phyloP scores from a whole-genome alignment of 2,113 vertebrate species.

The Crotalus viridis region DNA sequence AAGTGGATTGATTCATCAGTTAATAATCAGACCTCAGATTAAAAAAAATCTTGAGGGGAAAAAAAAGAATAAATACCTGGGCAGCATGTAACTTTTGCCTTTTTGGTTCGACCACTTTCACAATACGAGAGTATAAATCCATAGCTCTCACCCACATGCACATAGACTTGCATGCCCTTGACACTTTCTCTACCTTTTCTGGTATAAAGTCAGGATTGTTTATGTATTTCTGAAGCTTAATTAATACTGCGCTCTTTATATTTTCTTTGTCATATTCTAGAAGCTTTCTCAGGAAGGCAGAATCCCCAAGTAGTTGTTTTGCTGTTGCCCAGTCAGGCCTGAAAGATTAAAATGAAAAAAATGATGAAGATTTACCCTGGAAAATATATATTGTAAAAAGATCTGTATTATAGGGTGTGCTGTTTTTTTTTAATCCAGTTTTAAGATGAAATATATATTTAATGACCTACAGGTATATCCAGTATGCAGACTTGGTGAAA shows the following conservation, averaged over 20 bases:
- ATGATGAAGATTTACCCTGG: not conserved
- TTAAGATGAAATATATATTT: slow-evolving; percentile 8
- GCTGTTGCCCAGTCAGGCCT: slow-evolving; percentile 81
- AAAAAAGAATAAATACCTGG: slow-evolving; percentile 63
- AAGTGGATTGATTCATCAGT: not conserved
- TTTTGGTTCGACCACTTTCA: slow-evolving; percentile 81
- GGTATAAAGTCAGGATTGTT: slow-evolving; percentile 82
- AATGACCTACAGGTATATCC: not conserved
- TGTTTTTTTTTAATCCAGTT: not conserved
- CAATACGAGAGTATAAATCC: slow-evolving; percentile 78
- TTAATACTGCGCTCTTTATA: slow-evolving; percentile 76
- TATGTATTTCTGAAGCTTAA: slow-evolving; percentile 80
- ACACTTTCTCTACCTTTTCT: slow-evolving; percentile 87
- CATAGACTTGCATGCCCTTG: slow-evolving; percentile 82
- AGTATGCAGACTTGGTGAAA: not conserved
- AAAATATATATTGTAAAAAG: not conserved
- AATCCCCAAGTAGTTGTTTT: slow-evolving; percentile 81
- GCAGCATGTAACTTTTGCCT: slow-evolving; percentile 75
- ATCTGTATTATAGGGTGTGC: not conserved
- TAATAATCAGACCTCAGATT: not conserved
- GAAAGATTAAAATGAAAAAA: not conserved
- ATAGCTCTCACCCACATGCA: slow-evolving; percentile 84
- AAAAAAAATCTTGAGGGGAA: not conserved
- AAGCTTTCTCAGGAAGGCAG: slow-evolving; percentile 78
- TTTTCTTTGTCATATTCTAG: slow-evolving; percentile 83